Base-by-base conservation (phyloP, 2,797 vertebrate genomes). In the Peromyscus melanophrys region DNA sequence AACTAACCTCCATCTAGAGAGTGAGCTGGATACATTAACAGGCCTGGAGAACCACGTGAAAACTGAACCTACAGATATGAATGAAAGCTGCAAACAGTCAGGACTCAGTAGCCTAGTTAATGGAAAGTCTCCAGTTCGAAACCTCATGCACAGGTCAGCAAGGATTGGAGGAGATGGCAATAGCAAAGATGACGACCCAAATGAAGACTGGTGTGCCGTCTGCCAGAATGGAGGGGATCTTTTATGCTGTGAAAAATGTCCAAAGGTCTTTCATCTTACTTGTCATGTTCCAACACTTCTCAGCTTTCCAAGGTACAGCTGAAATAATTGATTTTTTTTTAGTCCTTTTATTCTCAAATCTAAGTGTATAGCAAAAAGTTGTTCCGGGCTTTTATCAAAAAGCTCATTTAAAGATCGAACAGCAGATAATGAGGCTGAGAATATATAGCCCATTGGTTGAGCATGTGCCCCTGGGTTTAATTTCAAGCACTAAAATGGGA, bases 181-280 rank as follows among this genome's bases (percentile, higher is more conserved):
- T 86, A 99, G 98, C 97, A 99, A 99, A 98, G 99, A 99, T 0
- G 99, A 99, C 0, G 99, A 99, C 96, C 99, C 99, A 6, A 99
- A 99, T 84, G 99, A 99, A 98, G 99, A 99, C 98, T 99, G 99
- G 99, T 99, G 99, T 90, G 99, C 99, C 0, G 99, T 99, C 90
- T 99, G 99, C 98, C 99, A 99, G 97, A 99, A 99, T 0, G 99
- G 99, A 82, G 99, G 99, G 23, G 99, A 99, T 96, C 99, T 99
- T 31, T 98, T 99, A 29, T 99, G 99, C 98, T 99, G 99, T 96
- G 99, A 99, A 97, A 99, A 99, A 98, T 99, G 99, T 98, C 99
- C 99, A 29, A 99, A 99, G 98, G 99, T 99, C 96, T 99, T 99
- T 98, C 99, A 99, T 98, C 99, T 99, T 98, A 99, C 99, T 97